A percentile compares a stretch with the other conserved stretches of the same genome.
Evolutionary conservation across 1,140 invertebrate genomes (phyloP).

Genomic region (Hyposmocoma kahamanoa): DNA sequence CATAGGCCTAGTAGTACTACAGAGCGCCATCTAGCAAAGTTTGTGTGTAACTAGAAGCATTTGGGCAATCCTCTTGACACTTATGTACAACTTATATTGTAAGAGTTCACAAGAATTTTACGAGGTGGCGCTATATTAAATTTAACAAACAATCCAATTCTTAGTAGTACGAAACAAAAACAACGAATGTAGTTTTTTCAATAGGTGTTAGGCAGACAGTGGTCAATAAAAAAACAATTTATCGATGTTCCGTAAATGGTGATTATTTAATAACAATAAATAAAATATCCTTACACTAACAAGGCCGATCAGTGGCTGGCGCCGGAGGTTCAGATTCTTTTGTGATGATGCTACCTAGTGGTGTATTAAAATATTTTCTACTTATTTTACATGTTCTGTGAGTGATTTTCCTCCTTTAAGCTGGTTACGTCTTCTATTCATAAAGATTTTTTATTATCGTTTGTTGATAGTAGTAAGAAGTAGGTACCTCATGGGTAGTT

Average conservation of each 20-base stretch:
- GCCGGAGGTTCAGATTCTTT: conserved; percentile 25
- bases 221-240: conserved; percentile 21
- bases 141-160: too few species aligned
- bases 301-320: conserved; percentile 27
- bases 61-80: too few species aligned
- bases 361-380: conserved; percentile 8
- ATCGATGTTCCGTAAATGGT: conserved; percentile 9
- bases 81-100: too few species aligned
- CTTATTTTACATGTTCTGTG: conserved; percentile 13
- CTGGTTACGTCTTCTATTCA: background rate
- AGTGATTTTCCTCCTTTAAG: conserved; percentile 7
- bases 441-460: too few species aligned
- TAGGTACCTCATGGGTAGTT: too few species aligned
- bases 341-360: conserved; percentile 13
- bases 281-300: conserved; percentile 14
- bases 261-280: conserved; percentile 21
- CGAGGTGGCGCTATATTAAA: background rate
- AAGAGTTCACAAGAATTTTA: too few species aligned
- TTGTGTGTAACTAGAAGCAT: too few species aligned
- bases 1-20: too few species aligned
- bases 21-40: too few species aligned
- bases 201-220: background rate
- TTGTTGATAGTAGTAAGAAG: too few species aligned
- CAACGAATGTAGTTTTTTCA: too few species aligned
- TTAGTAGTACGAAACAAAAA: too few species aligned